phyloP scores from a whole-genome alignment of 2,888 invertebrate species.

The Cheilosia soror region DNA sequence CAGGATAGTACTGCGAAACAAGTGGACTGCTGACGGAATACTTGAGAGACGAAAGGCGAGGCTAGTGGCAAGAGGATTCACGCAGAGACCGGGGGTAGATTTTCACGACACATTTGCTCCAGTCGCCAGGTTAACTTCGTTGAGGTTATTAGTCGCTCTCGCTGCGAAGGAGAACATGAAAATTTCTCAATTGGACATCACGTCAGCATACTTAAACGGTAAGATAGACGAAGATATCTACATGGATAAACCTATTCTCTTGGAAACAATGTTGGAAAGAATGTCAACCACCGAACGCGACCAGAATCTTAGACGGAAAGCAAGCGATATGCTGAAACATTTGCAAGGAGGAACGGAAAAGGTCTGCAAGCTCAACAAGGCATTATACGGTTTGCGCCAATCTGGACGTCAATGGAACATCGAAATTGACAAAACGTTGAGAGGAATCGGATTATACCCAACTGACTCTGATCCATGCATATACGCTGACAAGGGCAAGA shows the following conservation, averaged over 20 bases:
- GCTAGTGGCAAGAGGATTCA: conserved; percentile 73
- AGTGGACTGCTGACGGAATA: conserved; percentile 76
- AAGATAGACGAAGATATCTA: conserved; percentile 72
- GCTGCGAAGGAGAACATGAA: conserved; percentile 67
- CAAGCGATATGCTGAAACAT: conserved; percentile 21
- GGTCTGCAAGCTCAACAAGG: conserved; percentile 71
- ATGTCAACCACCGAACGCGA: conserved; percentile 20
- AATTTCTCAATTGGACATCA: conserved; percentile 74
- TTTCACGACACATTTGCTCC: conserved; percentile 78
- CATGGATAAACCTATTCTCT: conserved; percentile 66
- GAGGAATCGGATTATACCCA: conserved; percentile 61
- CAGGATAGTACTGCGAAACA: conserved; percentile 77
- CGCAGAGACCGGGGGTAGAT: conserved; percentile 78
- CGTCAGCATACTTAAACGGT: conserved; percentile 75
- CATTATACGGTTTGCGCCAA: conserved; percentile 74
- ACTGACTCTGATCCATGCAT: conserved; percentile 70
- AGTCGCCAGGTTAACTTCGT: conserved; percentile 75
- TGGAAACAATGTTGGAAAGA: conserved; percentile 41
- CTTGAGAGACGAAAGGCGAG: conserved; percentile 77
- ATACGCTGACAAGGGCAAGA: conserved; percentile 54
- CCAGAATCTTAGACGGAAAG: conserved; percentile 10
- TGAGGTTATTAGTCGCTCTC: conserved; percentile 72
- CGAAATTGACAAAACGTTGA: conserved; percentile 71
- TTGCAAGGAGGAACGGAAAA: conserved; percentile 37
- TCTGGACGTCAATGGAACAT: conserved; percentile 74